These are phyloP conservation scores for Tuta absoluta DNA, from an alignment of 2,888 invertebrate genomes.

Conservation along the genomic window DNA sequence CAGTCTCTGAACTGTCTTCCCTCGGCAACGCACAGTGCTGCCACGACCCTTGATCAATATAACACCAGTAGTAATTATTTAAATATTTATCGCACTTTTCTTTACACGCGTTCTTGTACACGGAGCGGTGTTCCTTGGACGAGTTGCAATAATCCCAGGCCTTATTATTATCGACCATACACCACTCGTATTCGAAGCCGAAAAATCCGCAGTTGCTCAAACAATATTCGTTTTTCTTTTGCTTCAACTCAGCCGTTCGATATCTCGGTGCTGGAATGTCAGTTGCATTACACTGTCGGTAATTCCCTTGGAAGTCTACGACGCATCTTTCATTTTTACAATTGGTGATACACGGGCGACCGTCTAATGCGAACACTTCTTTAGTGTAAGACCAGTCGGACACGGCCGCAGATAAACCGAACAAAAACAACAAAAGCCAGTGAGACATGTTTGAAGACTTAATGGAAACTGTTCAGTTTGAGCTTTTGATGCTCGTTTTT, in stretches of 20 bases:
- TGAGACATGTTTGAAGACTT: background rate
- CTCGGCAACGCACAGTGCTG: background rate
- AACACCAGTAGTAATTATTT: background rate
- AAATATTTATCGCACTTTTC: background rate
- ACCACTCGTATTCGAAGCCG: background rate
- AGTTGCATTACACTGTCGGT: background rate
- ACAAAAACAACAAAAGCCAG: background rate
- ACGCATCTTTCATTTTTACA: background rate
- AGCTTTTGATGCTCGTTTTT: background rate
- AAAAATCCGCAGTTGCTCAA: background rate
- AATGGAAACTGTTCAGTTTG: background rate
- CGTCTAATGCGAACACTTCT: background rate
- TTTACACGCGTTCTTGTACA: background rate
- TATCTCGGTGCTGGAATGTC: background rate
- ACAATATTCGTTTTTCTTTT: background rate
- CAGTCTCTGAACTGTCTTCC: no score
- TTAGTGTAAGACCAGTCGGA: constrained; percentile 4
- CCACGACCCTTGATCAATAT: background rate
- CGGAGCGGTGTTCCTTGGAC: background rate
- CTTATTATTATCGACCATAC: background rate
- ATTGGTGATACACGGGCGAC: background rate
- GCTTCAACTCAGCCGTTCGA: background rate
- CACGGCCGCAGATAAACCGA: background rate
- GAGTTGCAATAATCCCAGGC: background rate
- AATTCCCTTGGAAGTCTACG: background rate